Evolutionary conservation across 2,797 vertebrate genomes (phyloP), one percentile per base, ranked within the genome.

Genomic region (Allochrocebus solatus): DNA sequence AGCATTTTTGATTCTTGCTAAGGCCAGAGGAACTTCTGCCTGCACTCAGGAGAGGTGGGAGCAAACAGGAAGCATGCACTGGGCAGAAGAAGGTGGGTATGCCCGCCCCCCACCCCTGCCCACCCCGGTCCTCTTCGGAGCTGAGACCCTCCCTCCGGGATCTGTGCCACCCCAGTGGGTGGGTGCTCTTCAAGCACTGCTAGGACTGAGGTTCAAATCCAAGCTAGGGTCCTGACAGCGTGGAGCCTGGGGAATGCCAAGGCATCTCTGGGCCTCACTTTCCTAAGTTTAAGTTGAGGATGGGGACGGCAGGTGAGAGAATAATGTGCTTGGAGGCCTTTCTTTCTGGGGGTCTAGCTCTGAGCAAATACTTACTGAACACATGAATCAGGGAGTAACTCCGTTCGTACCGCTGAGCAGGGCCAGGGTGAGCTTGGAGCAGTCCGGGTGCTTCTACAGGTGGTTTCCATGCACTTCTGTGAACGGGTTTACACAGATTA

Each of bases 371-470:
- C 28, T 36, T 55, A 30, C 59, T 16, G 82, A 43, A 0, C 1
- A 14, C 36, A 33, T 0, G 5, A 55, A 17, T 11, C 39, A 12
- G 46, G 30, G 0, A 17, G 21, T 2, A 13, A 2, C 41, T 1
- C 17, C 26, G 0, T 3, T 24, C 0, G 0, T 10, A 1, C 17
- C 2, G 30, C 30, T 50, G 41, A 33, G 70, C 1, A 19, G 16
- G 43, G 16, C 28, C 33, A 46, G 24, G 16, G 17, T 0, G 0
- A 9, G 33, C 48, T 0, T 0, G 1, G 61, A 21, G 36, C 2
- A 0, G 12, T 5, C 30, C 10, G 33, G 61, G 39, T 39, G n/a
- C 67, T 67, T 19, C 64, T 67, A 1, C 0, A 4, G 33, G 8
- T n/a, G 64, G 33, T 67, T 67, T 67, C 64, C 33, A n/a, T 67